A percentile compares a stretch with the other conserved stretches of the same genome.
These are phyloP conservation scores for Acyrthosiphon pisum DNA, from an alignment of 1,140 invertebrate species.

Conservation along the genomic window DNA sequence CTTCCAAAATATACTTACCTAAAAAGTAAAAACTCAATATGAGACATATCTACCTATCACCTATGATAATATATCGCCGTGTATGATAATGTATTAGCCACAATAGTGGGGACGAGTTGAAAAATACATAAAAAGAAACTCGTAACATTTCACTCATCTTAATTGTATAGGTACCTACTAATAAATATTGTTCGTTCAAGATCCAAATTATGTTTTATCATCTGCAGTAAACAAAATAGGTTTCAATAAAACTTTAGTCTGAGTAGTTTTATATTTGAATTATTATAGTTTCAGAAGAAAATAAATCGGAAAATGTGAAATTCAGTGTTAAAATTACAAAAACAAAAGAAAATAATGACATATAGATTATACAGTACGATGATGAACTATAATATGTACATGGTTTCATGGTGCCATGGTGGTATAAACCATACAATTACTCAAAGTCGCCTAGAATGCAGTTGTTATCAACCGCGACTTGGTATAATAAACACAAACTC, in stretches of 20 bases:
- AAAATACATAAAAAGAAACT: not conserved
- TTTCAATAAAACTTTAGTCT: too few relatives aligned
- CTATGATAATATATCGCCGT: not conserved
- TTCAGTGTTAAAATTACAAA: not conserved
- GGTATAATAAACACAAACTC: conserved; percentile 20
- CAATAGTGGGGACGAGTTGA: not conserved
- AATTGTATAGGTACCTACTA: too few relatives aligned
- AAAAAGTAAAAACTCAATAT: not conserved
- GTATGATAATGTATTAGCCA: not conserved
- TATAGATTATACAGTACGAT: too few relatives aligned
- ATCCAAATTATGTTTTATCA: too few relatives aligned
- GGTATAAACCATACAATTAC: not conserved
- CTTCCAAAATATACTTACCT: not conserved
- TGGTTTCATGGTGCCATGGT: not conserved
- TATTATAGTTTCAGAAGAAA: not conserved
- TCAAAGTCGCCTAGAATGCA: not conserved
- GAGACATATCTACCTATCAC: too few relatives aligned
- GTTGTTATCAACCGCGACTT: not conserved
- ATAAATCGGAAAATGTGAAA: not conserved
- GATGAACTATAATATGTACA: not conserved
- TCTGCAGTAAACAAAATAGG: too few relatives aligned
- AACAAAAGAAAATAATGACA: not conserved
- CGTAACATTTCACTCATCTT: too few relatives aligned
- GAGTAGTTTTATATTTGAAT: too few relatives aligned
- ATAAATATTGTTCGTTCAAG: too few relatives aligned